Evolutionary conservation across 2,888 invertebrate species (phyloP).

Genomic region (Acleris sparsana): DNA sequence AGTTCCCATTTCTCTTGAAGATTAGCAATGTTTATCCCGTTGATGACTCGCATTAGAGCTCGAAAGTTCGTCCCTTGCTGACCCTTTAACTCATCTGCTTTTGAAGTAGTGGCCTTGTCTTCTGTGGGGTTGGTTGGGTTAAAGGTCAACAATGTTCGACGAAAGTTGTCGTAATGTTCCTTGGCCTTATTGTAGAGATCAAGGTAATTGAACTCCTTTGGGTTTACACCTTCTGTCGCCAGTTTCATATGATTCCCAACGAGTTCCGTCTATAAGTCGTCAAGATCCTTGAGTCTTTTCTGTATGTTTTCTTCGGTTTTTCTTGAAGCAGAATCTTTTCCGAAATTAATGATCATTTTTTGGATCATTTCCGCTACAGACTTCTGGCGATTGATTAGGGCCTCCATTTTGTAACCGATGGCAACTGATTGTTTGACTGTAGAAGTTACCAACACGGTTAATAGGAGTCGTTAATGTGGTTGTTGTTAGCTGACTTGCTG

Average conservation of each 20-base stretch:
- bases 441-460: neutral
- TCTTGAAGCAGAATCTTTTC: neutral
- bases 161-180: too few species aligned
- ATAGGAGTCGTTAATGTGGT: neutral
- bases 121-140: too few species aligned
- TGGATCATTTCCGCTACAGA: neutral
- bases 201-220: too few species aligned
- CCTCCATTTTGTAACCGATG: neutral
- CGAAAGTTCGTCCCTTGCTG: constrained; percentile 30
- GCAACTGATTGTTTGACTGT: neutral
- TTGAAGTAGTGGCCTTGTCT: neutral
- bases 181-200: too few species aligned
- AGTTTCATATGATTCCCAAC: too few species aligned
- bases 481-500: neutral
- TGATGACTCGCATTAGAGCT: constrained; percentile 15
- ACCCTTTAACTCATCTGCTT: constrained; percentile 9
- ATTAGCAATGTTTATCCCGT: constrained; percentile 11
- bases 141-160: too few species aligned
- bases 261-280: too few species aligned
- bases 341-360: neutral
- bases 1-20: constrained; percentile 28
- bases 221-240: too few species aligned
- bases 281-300: too few species aligned
- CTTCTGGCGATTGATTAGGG: neutral
- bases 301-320: neutral